Conservation (phyloP, 2,888 invertebrate genomes). For the Lacanobia oleracea region DNA sequence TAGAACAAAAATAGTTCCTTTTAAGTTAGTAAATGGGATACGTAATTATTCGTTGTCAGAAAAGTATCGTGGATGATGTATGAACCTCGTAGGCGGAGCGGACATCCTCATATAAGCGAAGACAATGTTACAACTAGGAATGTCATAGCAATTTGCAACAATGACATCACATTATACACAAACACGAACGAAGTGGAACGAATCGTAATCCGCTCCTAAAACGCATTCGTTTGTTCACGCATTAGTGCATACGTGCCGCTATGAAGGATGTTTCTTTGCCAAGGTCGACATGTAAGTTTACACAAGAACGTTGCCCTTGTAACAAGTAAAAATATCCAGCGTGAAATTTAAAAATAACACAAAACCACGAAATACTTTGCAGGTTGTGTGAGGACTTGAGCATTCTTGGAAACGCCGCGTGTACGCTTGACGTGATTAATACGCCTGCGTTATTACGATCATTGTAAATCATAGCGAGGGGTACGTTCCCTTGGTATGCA, state of each 20-base stretch:
- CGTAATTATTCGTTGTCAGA: constrained; percentile 64
- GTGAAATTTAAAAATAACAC: constrained; percentile 76
- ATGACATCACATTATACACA: constrained; percentile 76
- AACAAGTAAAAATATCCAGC: constrained; percentile 74
- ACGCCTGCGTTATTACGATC: constrained; percentile 65
- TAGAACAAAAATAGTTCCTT: constrained; percentile 28
- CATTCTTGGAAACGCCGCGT: constrained; percentile 67
- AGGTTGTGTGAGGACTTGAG: constrained; percentile 43
- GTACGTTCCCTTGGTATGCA: constrained; percentile 64
- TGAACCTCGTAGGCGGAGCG: constrained; percentile 80
- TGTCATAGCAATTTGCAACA: constrained; percentile 83
- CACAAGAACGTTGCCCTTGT: constrained; percentile 75
- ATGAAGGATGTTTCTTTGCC: constrained; percentile 67
- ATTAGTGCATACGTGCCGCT: constrained; percentile 59
- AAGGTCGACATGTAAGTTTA: constrained; percentile 76
- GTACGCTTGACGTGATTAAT: constrained; percentile 68
- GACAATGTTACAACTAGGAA: constrained; percentile 82
- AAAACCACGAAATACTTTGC: constrained; percentile 67
- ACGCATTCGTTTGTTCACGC: constrained; percentile 61
- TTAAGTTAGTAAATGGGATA: constrained; percentile 31
- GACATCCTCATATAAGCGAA: constrained; percentile 88
- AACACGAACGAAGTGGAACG: constrained; percentile 64
- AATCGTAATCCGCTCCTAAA: constrained; percentile 61
- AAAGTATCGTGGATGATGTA: constrained; percentile 73
- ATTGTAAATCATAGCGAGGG: constrained; percentile 67